phyloP scores from a whole-genome alignment of 1,140 invertebrate genomes.

The Aethina tumida region DNA sequence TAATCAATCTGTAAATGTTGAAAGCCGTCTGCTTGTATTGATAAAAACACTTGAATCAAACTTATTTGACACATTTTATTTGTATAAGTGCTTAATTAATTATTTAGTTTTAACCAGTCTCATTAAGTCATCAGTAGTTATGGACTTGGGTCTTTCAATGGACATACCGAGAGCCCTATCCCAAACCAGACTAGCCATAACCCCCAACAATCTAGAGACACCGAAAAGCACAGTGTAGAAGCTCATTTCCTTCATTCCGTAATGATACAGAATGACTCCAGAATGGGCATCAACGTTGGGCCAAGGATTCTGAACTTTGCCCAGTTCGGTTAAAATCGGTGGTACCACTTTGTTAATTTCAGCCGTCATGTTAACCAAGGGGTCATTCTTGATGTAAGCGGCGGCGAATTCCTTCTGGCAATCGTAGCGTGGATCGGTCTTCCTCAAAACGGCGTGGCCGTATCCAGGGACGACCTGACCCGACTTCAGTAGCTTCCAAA shows the following conservation, averaged over 20 bases:
- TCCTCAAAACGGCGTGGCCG: conserved; percentile 80
- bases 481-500: conserved; percentile 76
- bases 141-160: conserved; percentile 82
- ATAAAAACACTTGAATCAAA: no score
- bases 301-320: conserved; percentile 88
- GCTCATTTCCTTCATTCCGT: conserved; percentile 84
- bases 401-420: conserved; percentile 81
- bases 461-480: conserved; percentile 85
- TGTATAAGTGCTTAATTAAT: no score
- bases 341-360: conserved; percentile 78
- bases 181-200: conserved; percentile 77
- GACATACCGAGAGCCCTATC: conserved; percentile 77
- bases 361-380: no score
- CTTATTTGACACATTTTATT: no score
- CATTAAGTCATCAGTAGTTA: conserved; percentile 74
- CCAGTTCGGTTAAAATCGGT: conserved; percentile 68
- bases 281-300: conserved; percentile 89
- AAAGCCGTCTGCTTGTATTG: no score
- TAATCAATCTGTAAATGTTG: no score
- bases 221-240: conserved; percentile 90
- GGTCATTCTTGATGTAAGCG: conserved; percentile 76
- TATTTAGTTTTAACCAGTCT: conserved; percentile 26
- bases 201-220: conserved; percentile 75
- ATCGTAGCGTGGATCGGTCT: conserved; percentile 80
- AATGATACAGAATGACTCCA: conserved; percentile 78